phyloP scores from a whole-genome alignment of 2,888 invertebrate genomes.

The Ichneumoninae sp. region DNA sequence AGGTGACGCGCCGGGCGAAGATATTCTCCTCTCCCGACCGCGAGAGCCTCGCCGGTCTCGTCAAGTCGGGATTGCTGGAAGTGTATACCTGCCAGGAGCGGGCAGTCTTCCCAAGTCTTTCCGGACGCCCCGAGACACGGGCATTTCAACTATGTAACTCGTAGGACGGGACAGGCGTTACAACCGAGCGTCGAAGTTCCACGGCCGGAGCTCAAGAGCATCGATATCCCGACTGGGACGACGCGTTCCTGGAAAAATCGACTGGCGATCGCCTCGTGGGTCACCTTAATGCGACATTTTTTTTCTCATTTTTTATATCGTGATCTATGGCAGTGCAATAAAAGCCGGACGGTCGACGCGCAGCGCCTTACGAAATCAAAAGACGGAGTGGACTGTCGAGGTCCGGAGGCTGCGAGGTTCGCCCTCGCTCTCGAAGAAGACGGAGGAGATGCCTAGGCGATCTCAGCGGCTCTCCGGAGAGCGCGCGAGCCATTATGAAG shows the following conservation, averaged over 20 bases:
- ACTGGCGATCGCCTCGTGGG: not conserved
- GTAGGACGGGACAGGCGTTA: not conserved
- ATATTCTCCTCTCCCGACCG: conserved; percentile 13
- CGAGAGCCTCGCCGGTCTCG: conserved; percentile 28
- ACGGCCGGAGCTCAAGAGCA: not conserved
- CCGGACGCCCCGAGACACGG: conserved; percentile 12
- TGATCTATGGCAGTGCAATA: conserved; percentile 27
- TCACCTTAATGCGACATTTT: not conserved
- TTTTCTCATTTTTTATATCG: not conserved
- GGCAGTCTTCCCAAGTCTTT: conserved; percentile 24
- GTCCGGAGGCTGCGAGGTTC: not conserved
- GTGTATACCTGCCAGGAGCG: conserved; percentile 39
- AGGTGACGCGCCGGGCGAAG: conserved; percentile 31
- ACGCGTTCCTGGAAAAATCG: not conserved
- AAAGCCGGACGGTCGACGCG: not conserved
- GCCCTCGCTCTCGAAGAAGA: conserved; percentile 2
- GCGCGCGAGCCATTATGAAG: conserved; percentile 74
- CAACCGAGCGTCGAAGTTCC: not conserved
- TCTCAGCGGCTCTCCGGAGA: conserved; percentile 10
- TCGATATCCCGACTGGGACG: conserved; percentile 5
- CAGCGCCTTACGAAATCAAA: not conserved
- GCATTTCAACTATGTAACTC: conserved; percentile 22
- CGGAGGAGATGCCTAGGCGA: conserved; percentile 41
- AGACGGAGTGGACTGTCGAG: not conserved
- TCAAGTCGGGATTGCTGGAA: conserved; percentile 23